A percentile compares a stretch with the other conserved stretches of the same genome.
phyloP scores from a whole-genome alignment of 1,140 invertebrate genomes.

The Scaptomyza hsui region DNA sequence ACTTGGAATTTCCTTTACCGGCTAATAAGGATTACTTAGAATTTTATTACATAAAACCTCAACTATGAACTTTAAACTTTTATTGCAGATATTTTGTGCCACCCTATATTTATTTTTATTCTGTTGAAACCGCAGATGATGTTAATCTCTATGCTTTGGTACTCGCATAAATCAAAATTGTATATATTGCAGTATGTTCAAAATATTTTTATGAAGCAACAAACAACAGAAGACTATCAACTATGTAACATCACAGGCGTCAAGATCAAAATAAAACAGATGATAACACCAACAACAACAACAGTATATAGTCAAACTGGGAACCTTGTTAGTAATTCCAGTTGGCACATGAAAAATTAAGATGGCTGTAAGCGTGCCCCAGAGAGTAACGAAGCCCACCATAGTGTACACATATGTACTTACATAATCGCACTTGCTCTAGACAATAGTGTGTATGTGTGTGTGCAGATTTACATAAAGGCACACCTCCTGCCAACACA shows the following conservation, averaged over 20 bases:
- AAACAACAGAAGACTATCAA: conserved; percentile 32
- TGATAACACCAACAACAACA: conserved; percentile 18
- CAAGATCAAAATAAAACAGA: conserved; percentile 50
- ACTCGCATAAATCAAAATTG: conserved; percentile 44
- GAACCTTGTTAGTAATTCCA: conserved; percentile 53
- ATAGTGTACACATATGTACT: conserved; percentile 6
- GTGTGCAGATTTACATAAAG: conserved; percentile 65
- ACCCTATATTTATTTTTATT: not conserved
- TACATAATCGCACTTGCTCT: conserved; percentile 22
- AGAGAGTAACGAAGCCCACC: conserved; percentile 25
- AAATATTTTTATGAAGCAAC: conserved; percentile 4
- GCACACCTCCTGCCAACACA: not conserved
- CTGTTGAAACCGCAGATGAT: conserved; percentile 1
- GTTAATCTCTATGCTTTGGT: conserved; percentile 30
- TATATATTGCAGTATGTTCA: conserved; percentile 26
- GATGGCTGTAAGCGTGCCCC: conserved; percentile 63
- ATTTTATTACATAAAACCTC: too few relatives aligned
- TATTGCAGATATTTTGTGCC: not conserved
- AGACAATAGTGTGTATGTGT: conserved; percentile 74
- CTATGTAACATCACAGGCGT: conserved; percentile 7
- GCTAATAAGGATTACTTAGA: too few relatives aligned
- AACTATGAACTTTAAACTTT: not conserved
- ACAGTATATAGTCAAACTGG: conserved; percentile 28
- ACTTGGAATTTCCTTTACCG: too few relatives aligned
- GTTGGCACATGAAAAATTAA: conserved; percentile 74